Conservation (phyloP, 53 echinoderm and acorn worm species). For the Antedon mediterranea region DNA sequence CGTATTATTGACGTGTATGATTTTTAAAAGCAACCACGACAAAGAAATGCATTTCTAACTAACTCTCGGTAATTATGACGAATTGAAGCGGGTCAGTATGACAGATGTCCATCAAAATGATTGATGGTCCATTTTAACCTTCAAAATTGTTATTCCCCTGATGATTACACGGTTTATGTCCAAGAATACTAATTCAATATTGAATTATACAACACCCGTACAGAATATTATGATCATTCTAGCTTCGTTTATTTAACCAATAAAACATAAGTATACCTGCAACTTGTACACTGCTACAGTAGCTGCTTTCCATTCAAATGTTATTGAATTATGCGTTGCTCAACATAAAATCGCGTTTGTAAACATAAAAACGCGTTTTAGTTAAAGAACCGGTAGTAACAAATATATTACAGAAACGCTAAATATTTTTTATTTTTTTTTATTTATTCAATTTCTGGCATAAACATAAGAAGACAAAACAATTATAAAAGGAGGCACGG, state of each 20-base stretch:
- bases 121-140: constrained; percentile 1
- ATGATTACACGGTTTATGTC: neutral
- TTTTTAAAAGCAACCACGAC: neutral
- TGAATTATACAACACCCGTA: neutral
- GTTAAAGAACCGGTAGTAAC: too few species aligned
- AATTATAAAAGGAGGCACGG: too few species aligned
- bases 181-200: neutral
- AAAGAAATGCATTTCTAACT: neutral
- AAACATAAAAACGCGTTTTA: too few species aligned
- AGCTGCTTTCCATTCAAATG: too few species aligned
- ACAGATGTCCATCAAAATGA: neutral
- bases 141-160: neutral
- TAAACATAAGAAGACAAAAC: too few species aligned
- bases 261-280: neutral
- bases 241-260: neutral
- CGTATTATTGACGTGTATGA: neutral
- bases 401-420: too few species aligned
- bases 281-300: too few species aligned
- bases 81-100: neutral
- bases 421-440: too few species aligned
- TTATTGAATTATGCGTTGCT: too few species aligned
- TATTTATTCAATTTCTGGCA: too few species aligned
- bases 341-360: too few species aligned
- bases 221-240: neutral
- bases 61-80: neutral